phyloP scores from a whole-genome alignment of 2,888 invertebrate genomes.

The Lasioglossum vierecki region DNA sequence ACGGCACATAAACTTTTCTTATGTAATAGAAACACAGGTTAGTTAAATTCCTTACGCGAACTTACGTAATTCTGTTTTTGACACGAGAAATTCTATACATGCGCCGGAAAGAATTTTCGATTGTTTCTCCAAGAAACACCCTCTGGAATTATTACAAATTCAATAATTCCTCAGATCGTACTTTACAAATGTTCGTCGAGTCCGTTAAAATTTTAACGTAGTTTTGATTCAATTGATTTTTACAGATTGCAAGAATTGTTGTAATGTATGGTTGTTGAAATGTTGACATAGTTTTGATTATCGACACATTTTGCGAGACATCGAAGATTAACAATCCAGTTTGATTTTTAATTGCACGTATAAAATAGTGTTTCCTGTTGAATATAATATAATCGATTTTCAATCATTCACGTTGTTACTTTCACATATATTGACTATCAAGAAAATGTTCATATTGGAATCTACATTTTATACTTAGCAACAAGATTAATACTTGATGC shows the following conservation, averaged over 20 bases:
- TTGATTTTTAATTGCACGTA: background rate
- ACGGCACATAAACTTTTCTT: background rate
- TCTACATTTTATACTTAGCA: background rate
- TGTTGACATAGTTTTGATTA: slow-evolving; percentile 12
- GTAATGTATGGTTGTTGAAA: background rate
- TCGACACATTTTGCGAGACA: background rate
- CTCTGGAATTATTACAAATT: background rate
- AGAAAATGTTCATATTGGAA: background rate
- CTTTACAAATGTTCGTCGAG: background rate
- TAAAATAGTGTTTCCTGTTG: background rate
- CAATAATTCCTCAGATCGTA: too few species aligned
- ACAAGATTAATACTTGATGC: too few species aligned
- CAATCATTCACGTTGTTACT: background rate
- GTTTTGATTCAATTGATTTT: too few species aligned
- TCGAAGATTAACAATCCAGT: background rate
- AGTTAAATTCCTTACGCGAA: background rate
- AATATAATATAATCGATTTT: background rate
- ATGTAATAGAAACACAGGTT: background rate
- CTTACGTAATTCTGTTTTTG: background rate
- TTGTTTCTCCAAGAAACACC: background rate
- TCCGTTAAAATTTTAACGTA: too few species aligned
- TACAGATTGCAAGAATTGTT: too few species aligned
- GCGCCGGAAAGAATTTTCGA: background rate
- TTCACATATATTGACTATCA: background rate
- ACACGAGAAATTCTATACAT: background rate